Conservation (phyloP, 1,140 invertebrate genomes). For the Drosophila tropicalis region DNA sequence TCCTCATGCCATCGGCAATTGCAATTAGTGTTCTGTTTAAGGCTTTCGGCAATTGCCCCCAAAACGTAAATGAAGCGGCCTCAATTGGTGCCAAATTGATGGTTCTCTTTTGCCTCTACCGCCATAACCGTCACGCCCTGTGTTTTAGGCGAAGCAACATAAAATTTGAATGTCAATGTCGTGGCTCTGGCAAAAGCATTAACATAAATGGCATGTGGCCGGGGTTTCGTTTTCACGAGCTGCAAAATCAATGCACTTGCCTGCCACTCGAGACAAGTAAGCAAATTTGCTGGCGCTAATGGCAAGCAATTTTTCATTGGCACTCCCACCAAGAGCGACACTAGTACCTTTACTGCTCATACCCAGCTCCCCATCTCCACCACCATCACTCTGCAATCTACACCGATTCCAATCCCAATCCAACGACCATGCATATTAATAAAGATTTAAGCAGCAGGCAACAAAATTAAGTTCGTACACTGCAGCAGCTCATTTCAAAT, state of each 20-base stretch:
- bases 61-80: slow-evolving; percentile 16
- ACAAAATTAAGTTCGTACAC: slow-evolving; percentile 67
- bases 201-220: slow-evolving; percentile 73
- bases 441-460: slow-evolving; percentile 68
- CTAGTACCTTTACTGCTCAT: too few species aligned
- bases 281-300: slow-evolving; percentile 72
- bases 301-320: slow-evolving; percentile 63
- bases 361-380: not conserved
- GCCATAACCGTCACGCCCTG: slow-evolving; percentile 3
- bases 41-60: slow-evolving; percentile 2
- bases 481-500: slow-evolving; percentile 54
- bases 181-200: slow-evolving; percentile 50
- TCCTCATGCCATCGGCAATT: not conserved
- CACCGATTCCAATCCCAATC: slow-evolving; percentile 22
- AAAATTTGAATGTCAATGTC: slow-evolving; percentile 48
- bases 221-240: slow-evolving; percentile 42
- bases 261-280: slow-evolving; percentile 34
- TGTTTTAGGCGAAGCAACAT: slow-evolving; percentile 19
- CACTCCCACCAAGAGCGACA: slow-evolving; percentile 3
- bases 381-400: not conserved
- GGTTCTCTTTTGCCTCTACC: slow-evolving; percentile 18
- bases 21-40: slow-evolving; percentile 35
- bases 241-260: slow-evolving; percentile 72
- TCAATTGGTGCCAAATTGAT: slow-evolving; percentile 50
- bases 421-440: slow-evolving; percentile 71